Evolutionary conservation across 1,140 invertebrate genomes (phyloP).

Genomic region (Neelides sp.): DNA sequence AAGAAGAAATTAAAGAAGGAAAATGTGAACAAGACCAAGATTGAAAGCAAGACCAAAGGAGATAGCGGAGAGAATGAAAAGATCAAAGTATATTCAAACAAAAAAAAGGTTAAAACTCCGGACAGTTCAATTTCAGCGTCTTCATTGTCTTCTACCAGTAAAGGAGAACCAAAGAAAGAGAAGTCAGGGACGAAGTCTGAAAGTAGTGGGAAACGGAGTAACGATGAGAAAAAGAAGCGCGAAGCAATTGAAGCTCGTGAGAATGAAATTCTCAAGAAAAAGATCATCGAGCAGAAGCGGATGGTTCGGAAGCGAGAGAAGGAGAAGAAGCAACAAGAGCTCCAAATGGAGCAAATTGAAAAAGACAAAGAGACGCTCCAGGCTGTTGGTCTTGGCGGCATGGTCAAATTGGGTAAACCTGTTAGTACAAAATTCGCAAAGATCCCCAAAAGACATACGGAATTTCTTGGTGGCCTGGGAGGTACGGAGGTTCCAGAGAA

Average conservation of each 20-base stretch:
- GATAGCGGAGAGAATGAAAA: neutral
- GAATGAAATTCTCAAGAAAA: constrained; percentile 7
- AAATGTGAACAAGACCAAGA: no score
- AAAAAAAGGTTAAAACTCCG: constrained; percentile 5
- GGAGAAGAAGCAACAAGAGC: constrained; percentile 32
- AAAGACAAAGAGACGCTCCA: constrained; percentile 24
- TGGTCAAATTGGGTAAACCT: neutral
- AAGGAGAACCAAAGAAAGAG: no score
- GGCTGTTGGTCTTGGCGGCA: constrained; percentile 10
- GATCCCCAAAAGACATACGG: constrained; percentile 13
- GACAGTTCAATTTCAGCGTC: no score
- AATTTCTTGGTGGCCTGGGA: constrained; percentile 25
- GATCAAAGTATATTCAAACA: neutral
- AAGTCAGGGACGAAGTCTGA: no score
- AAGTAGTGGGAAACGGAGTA: no score
- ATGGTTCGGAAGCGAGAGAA: constrained; percentile 20
- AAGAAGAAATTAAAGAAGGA: no score
- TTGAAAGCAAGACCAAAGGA: no score
- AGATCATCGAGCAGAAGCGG: constrained; percentile 13
- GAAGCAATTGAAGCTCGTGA: neutral
- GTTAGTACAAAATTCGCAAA: constrained; percentile 18
- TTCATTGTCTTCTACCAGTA: no score
- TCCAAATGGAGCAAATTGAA: constrained; percentile 11
- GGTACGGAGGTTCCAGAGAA: neutral
- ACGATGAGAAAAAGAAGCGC: no score